Evolutionary conservation across 2,113 vertebrate species (phyloP).

Genomic region (Micronycteris hirsuta): DNA sequence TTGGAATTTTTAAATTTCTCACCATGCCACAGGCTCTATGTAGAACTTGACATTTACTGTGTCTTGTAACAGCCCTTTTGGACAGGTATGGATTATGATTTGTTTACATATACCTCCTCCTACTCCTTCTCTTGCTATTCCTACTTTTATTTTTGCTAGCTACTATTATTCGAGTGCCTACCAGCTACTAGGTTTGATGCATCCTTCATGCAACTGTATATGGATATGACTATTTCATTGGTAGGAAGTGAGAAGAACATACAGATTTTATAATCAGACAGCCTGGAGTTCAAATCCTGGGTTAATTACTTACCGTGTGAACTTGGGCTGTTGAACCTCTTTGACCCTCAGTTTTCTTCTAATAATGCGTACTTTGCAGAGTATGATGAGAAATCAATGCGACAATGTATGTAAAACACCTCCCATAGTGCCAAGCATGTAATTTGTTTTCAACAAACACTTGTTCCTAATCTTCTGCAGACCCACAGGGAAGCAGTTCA

Average conservation of each 20-base stretch:
- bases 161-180: not conserved
- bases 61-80: not conserved
- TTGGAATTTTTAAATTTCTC: not conserved
- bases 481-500: not conserved
- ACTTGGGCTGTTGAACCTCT: constrained; percentile 29
- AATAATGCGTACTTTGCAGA: not conserved
- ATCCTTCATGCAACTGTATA: not conserved
- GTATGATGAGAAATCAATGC: constrained; percentile 42
- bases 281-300: constrained; percentile 40
- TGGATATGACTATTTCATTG: not conserved
- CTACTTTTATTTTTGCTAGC: constrained; percentile 12
- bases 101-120: not conserved
- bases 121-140: not conserved
- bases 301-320: constrained; percentile 14
- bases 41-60: not conserved
- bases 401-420: not conserved
- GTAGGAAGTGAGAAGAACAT: not conserved
- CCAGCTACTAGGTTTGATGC: constrained; percentile 26
- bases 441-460: constrained; percentile 11
- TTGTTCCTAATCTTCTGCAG: not conserved
- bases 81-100: not conserved
- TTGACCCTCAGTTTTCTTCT: constrained; percentile 37
- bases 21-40: too few species aligned
- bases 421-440: not conserved
- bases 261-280: constrained; percentile 50